A percentile compares a stretch with the other conserved stretches of the same genome.
These are phyloP conservation scores for Tricholaema leucomelas DNA, from an alignment of 2,113 vertebrate genomes.

Conservation along the genomic window DNA sequence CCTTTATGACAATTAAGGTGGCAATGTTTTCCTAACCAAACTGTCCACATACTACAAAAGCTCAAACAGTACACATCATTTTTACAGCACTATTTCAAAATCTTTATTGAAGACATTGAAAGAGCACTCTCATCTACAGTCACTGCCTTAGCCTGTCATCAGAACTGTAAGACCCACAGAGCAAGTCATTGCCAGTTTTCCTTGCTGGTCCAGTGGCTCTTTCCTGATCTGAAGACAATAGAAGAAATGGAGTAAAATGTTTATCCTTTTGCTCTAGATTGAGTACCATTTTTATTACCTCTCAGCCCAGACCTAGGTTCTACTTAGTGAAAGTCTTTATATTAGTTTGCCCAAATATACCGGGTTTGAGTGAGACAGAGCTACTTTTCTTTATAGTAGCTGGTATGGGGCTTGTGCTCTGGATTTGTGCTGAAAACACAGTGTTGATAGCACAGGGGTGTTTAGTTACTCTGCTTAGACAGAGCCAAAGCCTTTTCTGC, in stretches of 20 bases:
- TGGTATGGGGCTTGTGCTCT: not conserved
- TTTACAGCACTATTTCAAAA: not conserved
- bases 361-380: not conserved
- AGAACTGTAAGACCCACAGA: not conserved
- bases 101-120: not conserved
- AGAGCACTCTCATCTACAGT: not conserved
- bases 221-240: not conserved
- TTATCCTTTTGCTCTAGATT: not conserved
- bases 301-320: not conserved
- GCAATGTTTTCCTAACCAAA: not conserved
- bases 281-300: not conserved
- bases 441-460: fast-evolving
- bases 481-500: not conserved
- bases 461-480: fast-evolving
- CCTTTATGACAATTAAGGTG: not conserved
- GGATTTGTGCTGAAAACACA: not conserved
- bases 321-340: not conserved
- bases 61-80: not conserved
- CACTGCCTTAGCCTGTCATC: not conserved
- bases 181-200: not conserved
- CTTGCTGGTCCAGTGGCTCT: fast-evolving
- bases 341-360: not conserved
- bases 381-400: not conserved
- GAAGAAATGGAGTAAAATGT: not conserved
- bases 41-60: not conserved